These are phyloP conservation scores for Littorina saxatilis DNA, from an alignment of 1,140 invertebrate genomes.

Conservation along the genomic window DNA sequence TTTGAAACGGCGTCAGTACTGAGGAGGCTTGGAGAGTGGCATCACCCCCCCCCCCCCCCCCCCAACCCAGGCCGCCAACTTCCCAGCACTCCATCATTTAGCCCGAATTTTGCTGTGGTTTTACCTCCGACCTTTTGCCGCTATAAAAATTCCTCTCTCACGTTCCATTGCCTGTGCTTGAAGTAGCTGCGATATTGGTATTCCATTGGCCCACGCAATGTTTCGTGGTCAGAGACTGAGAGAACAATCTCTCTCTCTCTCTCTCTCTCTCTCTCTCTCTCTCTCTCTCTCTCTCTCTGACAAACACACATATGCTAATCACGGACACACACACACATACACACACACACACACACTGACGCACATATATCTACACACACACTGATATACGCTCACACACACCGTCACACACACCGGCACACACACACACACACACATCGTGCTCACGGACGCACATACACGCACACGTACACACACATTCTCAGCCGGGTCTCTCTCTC, in stretches of 20 bases:
- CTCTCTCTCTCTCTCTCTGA: slow-evolving; percentile 2
- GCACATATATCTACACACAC: background rate
- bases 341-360: background rate
- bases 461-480: too few relatives aligned
- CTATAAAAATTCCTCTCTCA: background rate
- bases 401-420: background rate
- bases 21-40: too few relatives aligned
- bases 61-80: too few relatives aligned
- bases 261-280: background rate
- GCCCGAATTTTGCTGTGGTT: too few relatives aligned
- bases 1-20: too few relatives aligned
- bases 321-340: background rate
- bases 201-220: background rate
- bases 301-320: background rate
- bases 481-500: too few relatives aligned
- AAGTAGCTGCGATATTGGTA: too few relatives aligned
- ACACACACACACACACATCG: background rate
- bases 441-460: background rate
- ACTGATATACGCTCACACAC: background rate
- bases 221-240: background rate
- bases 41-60: too few relatives aligned
- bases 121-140: too few relatives aligned
- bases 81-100: too few relatives aligned
- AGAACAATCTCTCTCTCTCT: background rate
- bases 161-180: too few relatives aligned